These are phyloP conservation scores for Triops longicaudatus DNA, from an alignment of 1,140 invertebrate genomes.

Conservation along the genomic window DNA sequence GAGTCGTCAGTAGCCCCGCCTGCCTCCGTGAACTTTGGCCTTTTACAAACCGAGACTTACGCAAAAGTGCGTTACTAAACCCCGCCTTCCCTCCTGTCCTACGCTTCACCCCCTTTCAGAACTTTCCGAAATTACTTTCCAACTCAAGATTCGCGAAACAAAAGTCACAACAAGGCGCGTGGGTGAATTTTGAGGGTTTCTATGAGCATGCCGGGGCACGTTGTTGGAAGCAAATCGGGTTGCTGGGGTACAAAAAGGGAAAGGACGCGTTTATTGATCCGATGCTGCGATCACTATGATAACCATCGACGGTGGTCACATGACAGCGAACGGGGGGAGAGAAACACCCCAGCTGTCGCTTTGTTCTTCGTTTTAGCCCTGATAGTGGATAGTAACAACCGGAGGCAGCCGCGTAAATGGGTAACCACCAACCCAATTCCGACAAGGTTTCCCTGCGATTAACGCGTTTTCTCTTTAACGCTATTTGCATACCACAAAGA, in stretches of 20 bases:
- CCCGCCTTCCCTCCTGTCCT: background rate
- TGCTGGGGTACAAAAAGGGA: background rate
- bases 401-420: background rate
- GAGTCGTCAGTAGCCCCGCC: background rate
- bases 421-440: background rate
- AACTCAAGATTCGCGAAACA: background rate
- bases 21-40: background rate
- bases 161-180: too few species aligned
- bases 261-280: background rate
- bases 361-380: background rate
- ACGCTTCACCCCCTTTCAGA: background rate
- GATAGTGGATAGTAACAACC: background rate
- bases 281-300: background rate
- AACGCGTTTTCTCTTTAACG: too few species aligned
- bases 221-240: background rate
- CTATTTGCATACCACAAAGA: too few species aligned
- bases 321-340: background rate
- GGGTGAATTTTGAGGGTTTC: too few species aligned
- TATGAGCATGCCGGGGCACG: background rate
- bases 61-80: background rate
- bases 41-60: background rate
- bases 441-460: background rate
- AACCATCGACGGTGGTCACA: background rate
- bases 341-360: slow-evolving; percentile 7
- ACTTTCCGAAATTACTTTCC: background rate